These are phyloP conservation scores for Drosophila sucinea DNA, from an alignment of 1,140 invertebrate species.

Conservation along the genomic window DNA sequence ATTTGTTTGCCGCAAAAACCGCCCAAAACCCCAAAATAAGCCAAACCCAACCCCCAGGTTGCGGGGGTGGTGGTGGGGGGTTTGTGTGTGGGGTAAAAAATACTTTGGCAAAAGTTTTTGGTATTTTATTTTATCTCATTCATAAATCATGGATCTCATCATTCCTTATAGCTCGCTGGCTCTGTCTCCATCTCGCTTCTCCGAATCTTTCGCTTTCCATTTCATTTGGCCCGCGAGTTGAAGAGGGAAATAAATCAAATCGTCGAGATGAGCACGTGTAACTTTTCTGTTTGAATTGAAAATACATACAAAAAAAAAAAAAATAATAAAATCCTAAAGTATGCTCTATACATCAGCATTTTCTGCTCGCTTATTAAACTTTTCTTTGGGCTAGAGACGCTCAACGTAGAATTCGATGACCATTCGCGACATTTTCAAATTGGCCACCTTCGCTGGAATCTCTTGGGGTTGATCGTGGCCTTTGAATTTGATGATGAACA, in stretches of 20 bases:
- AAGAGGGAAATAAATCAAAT: constrained; percentile 44
- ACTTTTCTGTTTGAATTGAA: background rate
- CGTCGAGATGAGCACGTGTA: constrained; percentile 42
- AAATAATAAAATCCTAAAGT: background rate
- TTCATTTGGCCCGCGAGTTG: constrained; percentile 29
- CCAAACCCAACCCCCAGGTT: background rate
- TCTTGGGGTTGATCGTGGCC: too few relatives aligned
- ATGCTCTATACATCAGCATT: too few relatives aligned
- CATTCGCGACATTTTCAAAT: too few relatives aligned
- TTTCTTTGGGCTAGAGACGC: too few relatives aligned
- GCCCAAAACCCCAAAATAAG: background rate
- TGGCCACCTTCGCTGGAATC: too few relatives aligned
- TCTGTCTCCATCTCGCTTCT: background rate
- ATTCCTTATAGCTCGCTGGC: background rate
- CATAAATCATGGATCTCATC: constrained; percentile 67
- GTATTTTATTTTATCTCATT: constrained; percentile 68
- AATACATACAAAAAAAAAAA: background rate
- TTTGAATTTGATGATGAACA: too few relatives aligned
- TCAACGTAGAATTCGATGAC: too few relatives aligned
- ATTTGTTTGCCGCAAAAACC: constrained; percentile 49
- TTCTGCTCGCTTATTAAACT: too few relatives aligned
- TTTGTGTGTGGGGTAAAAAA: constrained; percentile 40
- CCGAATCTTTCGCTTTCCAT: constrained; percentile 8
- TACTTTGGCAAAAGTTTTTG: constrained; percentile 65
- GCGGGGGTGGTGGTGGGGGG: constrained; percentile 18